phyloP scores from a whole-genome alignment of 2,888 invertebrate species.

The Drosophila nr. perissopoda region DNA sequence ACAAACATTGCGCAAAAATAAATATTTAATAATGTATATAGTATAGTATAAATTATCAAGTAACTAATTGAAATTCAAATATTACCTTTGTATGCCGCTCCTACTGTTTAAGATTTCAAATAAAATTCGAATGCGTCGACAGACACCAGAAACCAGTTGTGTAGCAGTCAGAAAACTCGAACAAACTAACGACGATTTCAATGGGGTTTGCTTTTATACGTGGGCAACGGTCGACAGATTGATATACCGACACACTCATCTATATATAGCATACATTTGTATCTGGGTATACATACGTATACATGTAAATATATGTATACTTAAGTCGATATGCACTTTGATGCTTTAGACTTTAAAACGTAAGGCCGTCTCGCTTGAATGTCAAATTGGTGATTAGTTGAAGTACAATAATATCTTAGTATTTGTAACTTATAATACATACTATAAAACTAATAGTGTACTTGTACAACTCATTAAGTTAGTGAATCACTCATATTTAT shows the following conservation, averaged over 20 bases:
- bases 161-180: slow-evolving; percentile 58
- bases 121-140: slow-evolving; percentile 32
- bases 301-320: slow-evolving; percentile 19
- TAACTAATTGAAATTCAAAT: slow-evolving; percentile 55
- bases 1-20: slow-evolving; percentile 18
- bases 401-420: slow-evolving; percentile 70
- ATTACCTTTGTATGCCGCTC: slow-evolving; percentile 33
- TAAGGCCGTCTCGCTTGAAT: slow-evolving; percentile 73
- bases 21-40: not conserved
- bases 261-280: slow-evolving; percentile 17
- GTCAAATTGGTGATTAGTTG: slow-evolving; percentile 74
- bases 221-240: slow-evolving; percentile 39
- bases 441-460: slow-evolving; percentile 32
- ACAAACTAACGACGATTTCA: slow-evolving; percentile 69
- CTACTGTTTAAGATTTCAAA: slow-evolving; percentile 40
- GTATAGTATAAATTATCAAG: slow-evolving; percentile 8
- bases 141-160: slow-evolving; percentile 52
- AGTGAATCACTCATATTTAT: slow-evolving; percentile 1
- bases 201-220: slow-evolving; percentile 72
- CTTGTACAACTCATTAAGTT: slow-evolving; percentile 16
- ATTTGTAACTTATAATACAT: slow-evolving; percentile 48
- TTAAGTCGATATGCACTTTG: slow-evolving; percentile 46
- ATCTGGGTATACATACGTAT: slow-evolving; percentile 17
- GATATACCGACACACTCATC: slow-evolving; percentile 1
- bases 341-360: slow-evolving; percentile 71